Base-by-base conservation (phyloP, 2,888 invertebrate species). In the Eurytoma adleriae region DNA sequence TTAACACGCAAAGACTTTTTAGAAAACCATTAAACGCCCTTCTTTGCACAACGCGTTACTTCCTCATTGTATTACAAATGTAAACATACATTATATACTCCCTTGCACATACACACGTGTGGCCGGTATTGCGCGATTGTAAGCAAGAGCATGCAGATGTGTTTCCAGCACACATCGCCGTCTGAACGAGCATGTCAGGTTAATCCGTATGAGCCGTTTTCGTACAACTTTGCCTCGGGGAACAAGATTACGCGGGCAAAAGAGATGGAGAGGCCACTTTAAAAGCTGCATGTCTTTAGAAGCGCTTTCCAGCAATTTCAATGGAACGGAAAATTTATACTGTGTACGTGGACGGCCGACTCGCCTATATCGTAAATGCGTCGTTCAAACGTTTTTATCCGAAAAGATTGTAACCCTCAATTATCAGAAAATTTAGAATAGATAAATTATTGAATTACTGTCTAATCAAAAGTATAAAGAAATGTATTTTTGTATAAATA, bases 131-230 rank as follows among this genome's bases (percentile, higher is more conserved):
- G 40, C 16, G 48, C 18, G 64, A 62, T 64, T 64, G n/a, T 48
- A 64, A 13, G 13, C 54, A n/a, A n/a, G 14, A n/a, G 18, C 18
- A 40, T n/a, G 3, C 16, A 64, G 64, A 64, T 64, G 18, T 64
- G 40, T 40, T 40, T 64, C 40, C 40, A 18, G 18, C 64, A 18
- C 30, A 30, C 40, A 64, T 12, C 18, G 40, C 40, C 27, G 27
- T 64, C 64, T n/a, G 20, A 20, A 12, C 7, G 27, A n/a, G 30
- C 40, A 30, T 73, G 64, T 52, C 40, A 54, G 62, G 30, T 30
- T 69, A 56, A 69, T 69, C 69, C 56, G 69, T 30, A 69, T n/a
- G 30, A 56, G 56, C 30, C 69, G 56, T 69, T 69, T 56, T 56
- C 48, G 27, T 40, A 24, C 69, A n/a, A 30, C 30, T 69, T 20